Evolutionary conservation across 2,888 invertebrate species (phyloP), one percentile per base, ranked within the genome.

Genomic region (Philereme vetulata): DNA sequence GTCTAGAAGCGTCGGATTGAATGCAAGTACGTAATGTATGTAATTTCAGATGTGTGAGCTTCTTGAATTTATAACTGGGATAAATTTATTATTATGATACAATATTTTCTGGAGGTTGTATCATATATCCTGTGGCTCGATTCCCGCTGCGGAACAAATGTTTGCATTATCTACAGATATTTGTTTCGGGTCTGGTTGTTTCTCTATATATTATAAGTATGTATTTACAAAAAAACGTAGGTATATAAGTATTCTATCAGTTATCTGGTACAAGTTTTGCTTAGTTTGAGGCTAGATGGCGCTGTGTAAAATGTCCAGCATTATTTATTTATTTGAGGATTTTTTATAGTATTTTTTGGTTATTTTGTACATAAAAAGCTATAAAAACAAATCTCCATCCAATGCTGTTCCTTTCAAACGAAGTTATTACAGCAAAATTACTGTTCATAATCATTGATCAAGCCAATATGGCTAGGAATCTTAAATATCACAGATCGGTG

Each of bases 1-100:
- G 74, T 77, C 73, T 75, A 76, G 71, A 72, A 68, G 65, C 70
- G 69, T 71, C 58, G 55, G 48, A 49, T 61, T 55, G 38, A 72
- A 66, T 57, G 50, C 69, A 68, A 62, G 68, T 64, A 68, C 64
- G 66, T 70, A 67, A 68, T 48, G 54, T 63, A 65, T 62, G 53
- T 60, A 50, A 53, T 49, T 54, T 47, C 7, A 52, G 42, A 34
- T 21, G 8, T 49, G n/a, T 35, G 55, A 51, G 55, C 51, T 45
- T 42, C 51, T 51, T 56, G 42, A 45, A 46, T 50, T 61, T 46
- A 53, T 47, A 36, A 10, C 35, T 7, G 8, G 10, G 7, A 11
- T 40, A 40, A n/a, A 40, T 40, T 40, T 21, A 21, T 21, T 1
- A 21, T 2, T 21, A 21, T 21, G 2, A 21, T 21, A 21, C 21